A percentile compares a stretch with the other conserved stretches of the same genome.
Evolutionary conservation across 1,140 invertebrate genomes (phyloP).

Genomic region (Brachionus asplanchnoidis): DNA sequence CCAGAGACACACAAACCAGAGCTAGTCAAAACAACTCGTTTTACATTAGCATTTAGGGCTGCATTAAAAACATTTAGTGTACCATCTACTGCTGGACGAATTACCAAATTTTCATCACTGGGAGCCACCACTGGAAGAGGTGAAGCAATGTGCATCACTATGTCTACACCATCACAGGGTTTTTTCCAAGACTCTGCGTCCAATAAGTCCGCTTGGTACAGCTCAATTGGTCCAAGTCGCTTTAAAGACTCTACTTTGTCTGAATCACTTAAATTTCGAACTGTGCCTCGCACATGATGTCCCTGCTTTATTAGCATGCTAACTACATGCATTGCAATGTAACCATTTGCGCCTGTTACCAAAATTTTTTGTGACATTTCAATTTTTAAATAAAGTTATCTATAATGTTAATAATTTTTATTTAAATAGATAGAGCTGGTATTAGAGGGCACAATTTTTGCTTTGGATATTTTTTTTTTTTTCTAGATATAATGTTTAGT

Average conservation of each 20-base stretch:
- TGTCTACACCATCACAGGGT: background rate
- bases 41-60: constrained; percentile 57
- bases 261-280: background rate
- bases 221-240: background rate
- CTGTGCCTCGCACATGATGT: constrained; percentile 5
- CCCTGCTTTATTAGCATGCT: background rate
- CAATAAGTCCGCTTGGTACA: constrained; percentile 13
- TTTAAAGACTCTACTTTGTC: constrained; percentile 19
- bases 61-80: constrained; percentile 61
- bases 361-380: constrained; percentile 35
- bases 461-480: background rate
- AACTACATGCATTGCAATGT: constrained; percentile 26
- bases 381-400: background rate
- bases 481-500: no score
- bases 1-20: constrained; percentile 61
- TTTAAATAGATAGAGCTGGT: background rate
- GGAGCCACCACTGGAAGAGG: constrained; percentile 57
- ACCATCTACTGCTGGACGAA: constrained; percentile 61
- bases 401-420: background rate
- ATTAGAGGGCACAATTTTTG: background rate
- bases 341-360: constrained; percentile 28
- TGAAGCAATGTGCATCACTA: constrained; percentile 62
- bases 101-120: constrained; percentile 57
- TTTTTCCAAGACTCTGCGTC: constrained; percentile 19
- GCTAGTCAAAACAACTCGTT: constrained; percentile 62